Evolutionary conservation across 1,140 invertebrate species (phyloP), one percentile per base, ranked within the genome.

Genomic region (Bombus impatiens): DNA sequence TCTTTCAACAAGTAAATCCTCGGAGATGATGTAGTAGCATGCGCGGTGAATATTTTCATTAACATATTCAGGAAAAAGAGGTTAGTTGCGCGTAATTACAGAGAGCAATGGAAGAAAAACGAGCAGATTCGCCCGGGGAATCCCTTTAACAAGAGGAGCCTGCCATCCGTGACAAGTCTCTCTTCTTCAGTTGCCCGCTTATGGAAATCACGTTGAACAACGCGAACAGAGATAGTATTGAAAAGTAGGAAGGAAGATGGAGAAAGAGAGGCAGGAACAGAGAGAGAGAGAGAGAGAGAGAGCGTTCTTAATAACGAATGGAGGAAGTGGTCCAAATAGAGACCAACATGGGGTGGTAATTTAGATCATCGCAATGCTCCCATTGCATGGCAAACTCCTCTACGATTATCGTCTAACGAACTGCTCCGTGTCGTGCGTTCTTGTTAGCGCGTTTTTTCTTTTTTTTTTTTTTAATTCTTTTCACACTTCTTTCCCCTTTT

Each of bases 31-130:
- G 28, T 25, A 25, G 53, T 84, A 85, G 83, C 83, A 85, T 80
- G 83, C 68, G 68, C 68, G 32, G 57, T 62, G 72, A 57, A 74
- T 78, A 80, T 89, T 89, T 88, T 82, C 84, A 89, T 89, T 83
- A 89, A 86, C 77, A 83, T 78, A 80, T 72, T 71, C 70, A 70
- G 53, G 77, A 78, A 87, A 87, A 87, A 86, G 88, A 84, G 62
- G 76, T 72, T 89, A 82, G 82, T 74, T 68, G 78, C 53, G 59
- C 68, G 67, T 81, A 89, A 89, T 89, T 89, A 87, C 79, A 87
- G 71, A 74, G 81, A 82, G 88, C 87, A 78, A 89, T 89, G 88
- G 85, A 81, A 89, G 88, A 89, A 89, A 89, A 89, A 89, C 85
- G 85, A 89, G 78, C 84, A 74, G 88, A 89, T 77, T 89, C 80